Percentiles rank a stretch among this genome's conserved stretches.
phyloP scores from a whole-genome alignment of 2,888 invertebrate genomes.

The Petrophora chlorosata region DNA sequence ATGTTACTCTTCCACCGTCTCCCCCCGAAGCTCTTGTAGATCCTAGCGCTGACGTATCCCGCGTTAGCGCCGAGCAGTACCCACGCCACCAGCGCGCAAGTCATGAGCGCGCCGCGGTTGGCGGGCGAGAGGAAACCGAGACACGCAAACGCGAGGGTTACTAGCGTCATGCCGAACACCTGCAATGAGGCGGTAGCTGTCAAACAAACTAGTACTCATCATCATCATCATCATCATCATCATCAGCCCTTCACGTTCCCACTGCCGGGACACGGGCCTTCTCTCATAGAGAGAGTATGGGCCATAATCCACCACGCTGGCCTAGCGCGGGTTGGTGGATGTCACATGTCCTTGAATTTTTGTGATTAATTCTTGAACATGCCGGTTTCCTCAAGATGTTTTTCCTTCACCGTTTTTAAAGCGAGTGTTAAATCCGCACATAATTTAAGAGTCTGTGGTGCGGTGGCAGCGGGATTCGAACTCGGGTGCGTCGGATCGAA shows the following conservation, averaged over 20 bases:
- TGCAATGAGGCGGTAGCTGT: slow-evolving; percentile 32
- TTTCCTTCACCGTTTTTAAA: too few species aligned
- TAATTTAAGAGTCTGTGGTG: too few species aligned
- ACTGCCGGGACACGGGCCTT: too few species aligned
- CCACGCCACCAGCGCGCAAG: slow-evolving; percentile 97
- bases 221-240: background rate
- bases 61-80: slow-evolving; percentile 98
- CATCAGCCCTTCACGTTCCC: background rate
- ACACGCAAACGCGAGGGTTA: slow-evolving; percentile 99
- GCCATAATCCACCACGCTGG: too few species aligned
- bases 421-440: too few species aligned
- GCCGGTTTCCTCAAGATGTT: too few species aligned
- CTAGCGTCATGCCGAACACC: slow-evolving; percentile 95
- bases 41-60: slow-evolving; percentile 97
- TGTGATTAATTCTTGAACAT: too few species aligned
- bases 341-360: too few species aligned
- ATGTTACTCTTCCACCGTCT: slow-evolving; percentile 99
- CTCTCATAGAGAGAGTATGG: too few species aligned
- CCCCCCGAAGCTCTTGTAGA: slow-evolving; percentile 99
- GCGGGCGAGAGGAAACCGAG: slow-evolving; percentile 99
- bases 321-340: too few species aligned
- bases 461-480: too few species aligned
- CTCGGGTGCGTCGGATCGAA: too few species aligned
- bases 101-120: slow-evolving; percentile 99
- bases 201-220: background rate